Base-by-base conservation (phyloP, 2,113 vertebrate species). In the Daubentonia madagascariensis region DNA sequence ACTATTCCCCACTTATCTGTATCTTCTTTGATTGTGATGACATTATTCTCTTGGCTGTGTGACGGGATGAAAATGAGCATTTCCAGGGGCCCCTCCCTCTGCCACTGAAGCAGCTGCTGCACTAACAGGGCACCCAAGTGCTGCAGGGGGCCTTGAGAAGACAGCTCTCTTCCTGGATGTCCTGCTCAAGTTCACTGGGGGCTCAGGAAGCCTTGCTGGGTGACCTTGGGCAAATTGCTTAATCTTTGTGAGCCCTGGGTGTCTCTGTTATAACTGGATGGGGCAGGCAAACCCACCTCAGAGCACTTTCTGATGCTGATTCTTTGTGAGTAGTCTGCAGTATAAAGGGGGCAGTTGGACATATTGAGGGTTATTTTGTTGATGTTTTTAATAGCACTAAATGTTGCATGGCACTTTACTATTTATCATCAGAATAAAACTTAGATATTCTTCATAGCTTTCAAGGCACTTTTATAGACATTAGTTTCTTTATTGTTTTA, bases 161-260 rank as follows among this genome's bases (percentile, higher is more conserved):
- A 6, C 16, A 0, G 48, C 32, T 35, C 35, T 18, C 13, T 59
- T 25, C 3, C 52, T 5, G 45, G 72, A 54, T 30, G 0, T 23
- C 40, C 20, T 50, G 32, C 23, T 14, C 0, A 20, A 12, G 45
- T 50, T 28, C 72, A 0, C 14, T 0, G 12, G 0, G 0, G 54
- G 52, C 28, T 32, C 43, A 32, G 23, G 50, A 54, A 80, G 22
- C 14, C 43, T 30, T 35, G 25, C 67, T 40, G 30, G 43, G 63
- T 20, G 57, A 50, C 75, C 70, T 45, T 6, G n/a, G 67, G 37
- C 75, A 37, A 2, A 35, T 3, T 12, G 32, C 40, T 25, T 28
- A 5, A 7, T 73, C 45, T 84, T 35, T 72, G 52, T 72, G 61
- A 67, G 87, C 79, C 37, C 57, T 50, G 17, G 37, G n/a, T 17